phyloP scores from a whole-genome alignment of 2,797 vertebrate genomes.

The Tadarida brasiliensis region DNA sequence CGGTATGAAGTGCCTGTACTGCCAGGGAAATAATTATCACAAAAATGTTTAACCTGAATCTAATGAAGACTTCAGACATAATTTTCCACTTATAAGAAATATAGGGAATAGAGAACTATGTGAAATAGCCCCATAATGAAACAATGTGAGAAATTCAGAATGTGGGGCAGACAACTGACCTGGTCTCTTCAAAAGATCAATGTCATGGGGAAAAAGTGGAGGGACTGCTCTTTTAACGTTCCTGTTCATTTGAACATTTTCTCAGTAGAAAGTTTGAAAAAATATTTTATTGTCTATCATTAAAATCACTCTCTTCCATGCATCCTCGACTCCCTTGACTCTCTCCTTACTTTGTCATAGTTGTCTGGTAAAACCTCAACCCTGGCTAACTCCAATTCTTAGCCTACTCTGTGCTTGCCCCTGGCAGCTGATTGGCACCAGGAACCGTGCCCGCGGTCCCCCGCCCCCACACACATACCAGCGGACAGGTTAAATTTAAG shows the following conservation, averaged over 20 bases:
- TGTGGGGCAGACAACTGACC: neutral
- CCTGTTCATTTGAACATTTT: neutral
- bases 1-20: neutral
- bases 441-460: neutral
- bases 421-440: neutral
- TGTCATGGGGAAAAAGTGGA: neutral
- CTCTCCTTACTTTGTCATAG: constrained; percentile 7
- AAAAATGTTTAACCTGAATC: neutral
- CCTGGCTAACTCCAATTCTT: neutral
- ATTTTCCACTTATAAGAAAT: neutral
- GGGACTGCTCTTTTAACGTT: neutral
- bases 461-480: neutral
- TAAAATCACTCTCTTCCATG: neutral
- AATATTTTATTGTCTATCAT: neutral
- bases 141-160: neutral
- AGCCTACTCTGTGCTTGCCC: neutral
- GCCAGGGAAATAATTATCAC: neutral
- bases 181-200: neutral
- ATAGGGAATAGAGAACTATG: neutral
- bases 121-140: neutral
- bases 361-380: neutral
- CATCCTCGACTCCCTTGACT: neutral
- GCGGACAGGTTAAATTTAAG: neutral
- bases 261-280: neutral
- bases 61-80: neutral